Base-by-base conservation (phyloP, 2,888 invertebrate genomes). In the Conus canariensis region DNA sequence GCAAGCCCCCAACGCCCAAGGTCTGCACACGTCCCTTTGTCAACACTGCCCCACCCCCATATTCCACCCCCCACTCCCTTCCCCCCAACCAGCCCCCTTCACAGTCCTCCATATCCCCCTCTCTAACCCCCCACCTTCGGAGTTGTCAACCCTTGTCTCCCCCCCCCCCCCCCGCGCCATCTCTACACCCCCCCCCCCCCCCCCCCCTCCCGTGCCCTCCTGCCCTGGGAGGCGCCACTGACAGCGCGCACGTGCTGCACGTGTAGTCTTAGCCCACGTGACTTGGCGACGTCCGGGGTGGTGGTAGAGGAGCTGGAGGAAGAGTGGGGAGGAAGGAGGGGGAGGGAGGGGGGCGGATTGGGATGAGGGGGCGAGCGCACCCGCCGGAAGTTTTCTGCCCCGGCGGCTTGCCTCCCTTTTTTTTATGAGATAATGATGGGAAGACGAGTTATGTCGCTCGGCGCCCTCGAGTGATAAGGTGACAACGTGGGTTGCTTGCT, bases 231-330 rank as follows among this genome's bases (percentile, higher is more conserved):
- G 85, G 89, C 89, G 89, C 89, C 85, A 85, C 85, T 89, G 89
- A 89, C 89, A 85, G 85, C 85, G 85, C 85, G 89, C 89, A 89
- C 89, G 89, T 89, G 89, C 89, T 59, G 85, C 89, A 89, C 89
- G 85, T 89, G 89, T 59, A 85, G 30, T 12, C n/a, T 67, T n/a
- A 70, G 67, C 85, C 89, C 89, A 89, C 89, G 89, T 89, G 89
- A 89, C 89, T 22, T 9, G 59, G 58, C n/a, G 56, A 89, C 85
- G 85, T 85, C 89, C 85, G 74, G 82, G 58, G 19, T 3, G 56
- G 74, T 45, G 7, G 67, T 60, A 56, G 74, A 64, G 58, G n/a
- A n/a, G 58, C 10, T 10, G 64, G 64, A 64, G 64, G 64, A 16
- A 64, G 64, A 16, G 64, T 5, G 16, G 64, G 64, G 16, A 64